Evolutionary conservation across 2,888 invertebrate genomes (phyloP).

Genomic region (Auanema freiburgensis): DNA sequence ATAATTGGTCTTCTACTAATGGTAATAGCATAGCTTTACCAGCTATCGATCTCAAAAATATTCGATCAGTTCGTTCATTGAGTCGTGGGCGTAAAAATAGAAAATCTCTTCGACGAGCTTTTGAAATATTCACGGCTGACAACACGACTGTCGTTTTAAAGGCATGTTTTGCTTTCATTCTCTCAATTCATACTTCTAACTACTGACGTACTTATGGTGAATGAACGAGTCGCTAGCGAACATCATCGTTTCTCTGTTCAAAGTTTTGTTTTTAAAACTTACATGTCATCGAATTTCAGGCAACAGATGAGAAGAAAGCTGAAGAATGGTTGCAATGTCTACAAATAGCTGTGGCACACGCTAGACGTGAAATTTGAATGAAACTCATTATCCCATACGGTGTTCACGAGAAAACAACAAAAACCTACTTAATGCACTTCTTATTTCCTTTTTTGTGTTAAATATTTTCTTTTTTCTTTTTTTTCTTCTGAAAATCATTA

Average conservation of each 20-base stretch:
- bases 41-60: constrained; percentile 84
- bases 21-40: constrained; percentile 20
- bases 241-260: not conserved
- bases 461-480: too few species aligned
- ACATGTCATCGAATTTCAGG: constrained; percentile 65
- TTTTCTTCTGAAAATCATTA: too few species aligned
- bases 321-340: constrained; percentile 95
- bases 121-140: constrained; percentile 85
- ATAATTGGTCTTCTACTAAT: constrained; percentile 17
- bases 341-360: constrained; percentile 87
- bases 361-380: constrained; percentile 68
- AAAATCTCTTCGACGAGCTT: constrained; percentile 85
- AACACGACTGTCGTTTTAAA: constrained; percentile 89
- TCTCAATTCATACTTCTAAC: not conserved
- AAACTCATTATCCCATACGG: too few species aligned
- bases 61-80: constrained; percentile 89
- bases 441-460: too few species aligned
- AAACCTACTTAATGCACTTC: too few species aligned
- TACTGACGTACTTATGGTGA: not conserved
- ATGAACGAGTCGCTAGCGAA: not conserved
- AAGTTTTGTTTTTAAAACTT: constrained; percentile 1
- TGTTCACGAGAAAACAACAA: too few species aligned
- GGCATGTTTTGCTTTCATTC: constrained; percentile 24
- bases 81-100: constrained; percentile 75
- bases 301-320: constrained; percentile 88